Evolutionary conservation across 2,113 vertebrate genomes (phyloP), one percentile per base, ranked within the genome.

Genomic region (Rhadina sibilatrix): DNA sequence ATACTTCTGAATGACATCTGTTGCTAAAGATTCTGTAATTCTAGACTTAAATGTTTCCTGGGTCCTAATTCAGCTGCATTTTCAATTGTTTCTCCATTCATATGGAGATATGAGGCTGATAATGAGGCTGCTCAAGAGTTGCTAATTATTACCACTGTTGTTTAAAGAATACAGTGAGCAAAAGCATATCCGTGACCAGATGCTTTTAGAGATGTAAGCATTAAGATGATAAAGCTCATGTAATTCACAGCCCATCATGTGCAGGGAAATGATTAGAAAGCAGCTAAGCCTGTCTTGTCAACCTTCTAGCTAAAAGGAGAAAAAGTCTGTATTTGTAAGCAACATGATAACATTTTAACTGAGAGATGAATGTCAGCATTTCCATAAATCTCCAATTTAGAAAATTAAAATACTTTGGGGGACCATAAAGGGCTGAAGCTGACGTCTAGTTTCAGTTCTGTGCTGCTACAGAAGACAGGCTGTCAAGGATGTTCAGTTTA

Each of bases 361-460:
- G 2, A 64, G 68, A 89, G 71, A 94, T 94, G 94, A 95, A 96
- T 95, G 94, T 89, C 87, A 95, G 50, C 77, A 95, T 96, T 97
- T 94, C 93, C 87, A 90, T 94, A 95, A 95, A 94, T 94, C 83
- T 96, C 76, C 90, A 93, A 27, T 95, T 96, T 90, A 90, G 78
- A 93, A 91, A 96, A 94, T 95, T 91, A 90, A 83, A 94, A 95
- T 93, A 86, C 91, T 83, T 7, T 27, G 47, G 93, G 83, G 84
- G 93, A 85, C 78, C 63, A 18, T 75, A 68, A 77, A 93, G 82
- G 52, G 52, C 59, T 94, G 76, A 66, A 86, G 63, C 63, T 95
- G 92, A 76, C 38, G 33, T 83, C 54, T 95, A 27, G 61, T 88
- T 96, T 87, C 54, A 78, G 71, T 83, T 88, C 89, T 91, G 60